These are phyloP conservation scores for Ctenomys sociabilis DNA, from an alignment of 2,113 vertebrate species.

Conservation along the genomic window DNA sequence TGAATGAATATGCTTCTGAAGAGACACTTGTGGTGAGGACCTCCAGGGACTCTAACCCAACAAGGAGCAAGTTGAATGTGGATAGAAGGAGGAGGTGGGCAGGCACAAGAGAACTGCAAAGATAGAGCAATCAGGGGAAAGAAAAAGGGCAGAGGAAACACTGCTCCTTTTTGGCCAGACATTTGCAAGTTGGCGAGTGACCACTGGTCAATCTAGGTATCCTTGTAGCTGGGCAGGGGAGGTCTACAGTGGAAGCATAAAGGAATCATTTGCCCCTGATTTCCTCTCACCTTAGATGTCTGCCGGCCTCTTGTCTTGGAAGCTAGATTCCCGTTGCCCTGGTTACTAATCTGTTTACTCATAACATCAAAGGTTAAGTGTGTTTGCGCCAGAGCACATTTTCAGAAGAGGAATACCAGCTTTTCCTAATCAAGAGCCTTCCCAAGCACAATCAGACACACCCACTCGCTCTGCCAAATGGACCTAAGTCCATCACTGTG, in stretches of 20 bases:
- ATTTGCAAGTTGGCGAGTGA: neutral
- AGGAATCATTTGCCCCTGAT: too few species aligned
- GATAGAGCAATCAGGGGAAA: neutral
- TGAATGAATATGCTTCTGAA: neutral
- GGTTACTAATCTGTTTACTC: neutral
- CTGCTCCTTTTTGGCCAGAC: neutral
- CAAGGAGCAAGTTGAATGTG: slow-evolving; percentile 15
- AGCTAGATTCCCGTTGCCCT: neutral
- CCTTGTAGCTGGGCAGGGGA: too few species aligned
- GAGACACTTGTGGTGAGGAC: neutral
- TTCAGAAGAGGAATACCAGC: neutral
- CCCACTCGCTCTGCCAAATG: neutral
- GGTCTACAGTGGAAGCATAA: accelerated
- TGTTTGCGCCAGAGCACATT: neutral
- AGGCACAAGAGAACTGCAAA: neutral
- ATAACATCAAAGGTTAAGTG: neutral
- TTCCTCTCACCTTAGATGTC: neutral
- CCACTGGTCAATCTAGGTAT: neutral
- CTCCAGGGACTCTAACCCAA: neutral
- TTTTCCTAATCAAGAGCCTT: neutral
- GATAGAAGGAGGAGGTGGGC: too few species aligned
- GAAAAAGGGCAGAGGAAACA: neutral
- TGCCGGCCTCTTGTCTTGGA: neutral
- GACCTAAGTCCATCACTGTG: neutral
- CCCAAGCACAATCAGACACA: accelerated